Evolutionary conservation across 2,888 invertebrate species (phyloP).

Genomic region (Nineta flava): DNA sequence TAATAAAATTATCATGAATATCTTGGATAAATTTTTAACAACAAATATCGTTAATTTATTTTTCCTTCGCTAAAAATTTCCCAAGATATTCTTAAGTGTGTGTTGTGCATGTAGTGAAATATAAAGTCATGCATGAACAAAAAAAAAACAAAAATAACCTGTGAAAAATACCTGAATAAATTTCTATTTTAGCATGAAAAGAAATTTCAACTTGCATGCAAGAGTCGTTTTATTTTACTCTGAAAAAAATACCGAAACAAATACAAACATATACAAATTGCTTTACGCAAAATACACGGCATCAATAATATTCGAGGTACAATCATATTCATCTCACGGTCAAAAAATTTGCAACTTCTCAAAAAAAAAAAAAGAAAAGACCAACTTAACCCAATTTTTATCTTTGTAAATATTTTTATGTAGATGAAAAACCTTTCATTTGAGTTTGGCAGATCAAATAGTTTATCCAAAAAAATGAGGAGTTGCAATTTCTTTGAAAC

Average conservation of each 20-base stretch:
- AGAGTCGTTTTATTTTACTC: not conserved
- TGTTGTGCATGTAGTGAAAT: no score
- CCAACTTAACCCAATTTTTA: not conserved
- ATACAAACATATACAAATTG: not conserved
- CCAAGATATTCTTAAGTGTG: no score
- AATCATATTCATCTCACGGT: not conserved
- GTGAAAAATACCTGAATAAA: no score
- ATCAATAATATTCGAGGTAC: not conserved
- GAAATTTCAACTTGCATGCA: not conserved
- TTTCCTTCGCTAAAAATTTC: no score
- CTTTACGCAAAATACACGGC: not conserved
- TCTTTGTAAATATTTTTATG: not conserved
- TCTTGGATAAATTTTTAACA: no score
- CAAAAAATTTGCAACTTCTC: not conserved
- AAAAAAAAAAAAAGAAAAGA: not conserved
- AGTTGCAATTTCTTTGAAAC: slow-evolving; percentile 4
- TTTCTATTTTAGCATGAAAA: no score
- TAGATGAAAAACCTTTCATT: not conserved
- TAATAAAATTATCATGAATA: no score
- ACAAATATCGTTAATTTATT: no score
- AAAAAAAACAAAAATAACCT: no score
- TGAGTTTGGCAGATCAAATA: no score
- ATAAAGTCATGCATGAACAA: no score
- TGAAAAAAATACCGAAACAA: not conserved
- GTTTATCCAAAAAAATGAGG: not conserved